phyloP scores from a whole-genome alignment of 2,888 invertebrate species.

The Nebria salina region DNA sequence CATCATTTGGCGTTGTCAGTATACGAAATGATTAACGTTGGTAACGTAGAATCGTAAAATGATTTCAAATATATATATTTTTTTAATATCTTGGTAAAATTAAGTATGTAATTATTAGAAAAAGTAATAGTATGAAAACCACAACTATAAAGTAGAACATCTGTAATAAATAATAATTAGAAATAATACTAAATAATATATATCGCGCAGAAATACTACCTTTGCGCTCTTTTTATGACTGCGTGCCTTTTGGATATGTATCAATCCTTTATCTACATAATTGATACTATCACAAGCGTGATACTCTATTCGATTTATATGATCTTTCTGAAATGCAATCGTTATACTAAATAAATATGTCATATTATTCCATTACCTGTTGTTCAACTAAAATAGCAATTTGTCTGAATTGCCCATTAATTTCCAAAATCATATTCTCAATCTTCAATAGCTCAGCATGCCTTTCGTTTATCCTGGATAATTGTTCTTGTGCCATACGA shows the following conservation, averaged over 20 bases:
- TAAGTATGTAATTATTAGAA: neutral
- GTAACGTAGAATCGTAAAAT: conserved; percentile 15
- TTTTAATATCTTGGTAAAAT: neutral
- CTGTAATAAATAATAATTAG: neutral
- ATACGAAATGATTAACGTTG: conserved; percentile 57
- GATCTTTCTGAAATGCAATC: conserved; percentile 68
- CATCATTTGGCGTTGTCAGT: conserved; percentile 65
- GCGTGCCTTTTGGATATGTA: conserved; percentile 66
- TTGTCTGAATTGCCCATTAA: conserved; percentile 84
- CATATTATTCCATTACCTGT: conserved; percentile 66
- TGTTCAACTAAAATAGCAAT: conserved; percentile 83
- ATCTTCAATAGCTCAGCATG: conserved; percentile 84
- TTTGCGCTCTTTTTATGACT: conserved; percentile 64
- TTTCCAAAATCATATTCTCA: conserved; percentile 80
- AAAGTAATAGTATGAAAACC: neutral
- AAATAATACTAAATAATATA: neutral
- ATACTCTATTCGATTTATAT: conserved; percentile 73
- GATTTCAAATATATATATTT: neutral
- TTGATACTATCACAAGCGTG: conserved; percentile 71
- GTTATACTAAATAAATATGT: conserved; percentile 36
- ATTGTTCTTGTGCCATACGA: conserved; percentile 75
- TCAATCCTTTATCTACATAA: conserved; percentile 68
- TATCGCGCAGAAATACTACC: conserved; percentile 64
- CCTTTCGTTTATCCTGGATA: conserved; percentile 83
- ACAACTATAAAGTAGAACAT: neutral